These are phyloP conservation scores for Mesocentrotus franciscanus DNA, from an alignment of 53 echinoderm and acorn worm genomes.

Conservation along the genomic window DNA sequence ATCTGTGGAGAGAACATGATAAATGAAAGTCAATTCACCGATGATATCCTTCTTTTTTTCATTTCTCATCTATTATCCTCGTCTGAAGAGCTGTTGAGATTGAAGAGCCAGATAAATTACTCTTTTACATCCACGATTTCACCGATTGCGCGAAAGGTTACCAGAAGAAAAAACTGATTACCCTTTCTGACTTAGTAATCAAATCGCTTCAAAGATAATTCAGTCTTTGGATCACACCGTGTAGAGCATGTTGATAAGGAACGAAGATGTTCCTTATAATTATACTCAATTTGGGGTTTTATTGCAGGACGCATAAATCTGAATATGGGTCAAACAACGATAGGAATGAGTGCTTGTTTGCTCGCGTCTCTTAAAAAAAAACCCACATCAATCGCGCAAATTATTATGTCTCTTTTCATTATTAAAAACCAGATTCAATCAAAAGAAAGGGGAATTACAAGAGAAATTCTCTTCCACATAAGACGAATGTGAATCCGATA, in stretches of 20 bases:
- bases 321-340: conserved; percentile 40
- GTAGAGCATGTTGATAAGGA: background rate
- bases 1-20: conserved; percentile 50
- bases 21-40: conserved; percentile 52
- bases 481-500: conserved; percentile 47
- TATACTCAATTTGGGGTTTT: conserved; percentile 43
- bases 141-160: background rate
- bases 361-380: background rate
- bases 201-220: conserved; percentile 39
- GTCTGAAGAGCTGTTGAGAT: background rate
- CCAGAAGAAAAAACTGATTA: background rate
- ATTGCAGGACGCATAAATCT: conserved; percentile 55
- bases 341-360: conserved; percentile 34
- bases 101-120: conserved; percentile 38
- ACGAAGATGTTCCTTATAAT: conserved; percentile 34
- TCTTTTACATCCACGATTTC: conserved; percentile 22
- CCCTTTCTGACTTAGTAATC: background rate
- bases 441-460: conserved; percentile 39
- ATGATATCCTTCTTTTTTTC: background rate
- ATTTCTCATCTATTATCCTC: background rate
- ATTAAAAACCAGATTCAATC: conserved; percentile 45
- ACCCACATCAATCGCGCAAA: conserved; percentile 26
- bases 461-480: background rate
- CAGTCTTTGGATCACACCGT: background rate
- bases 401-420: conserved; percentile 39